Conservation (phyloP, 2,888 invertebrate species). For the Lymantria monacha region DNA sequence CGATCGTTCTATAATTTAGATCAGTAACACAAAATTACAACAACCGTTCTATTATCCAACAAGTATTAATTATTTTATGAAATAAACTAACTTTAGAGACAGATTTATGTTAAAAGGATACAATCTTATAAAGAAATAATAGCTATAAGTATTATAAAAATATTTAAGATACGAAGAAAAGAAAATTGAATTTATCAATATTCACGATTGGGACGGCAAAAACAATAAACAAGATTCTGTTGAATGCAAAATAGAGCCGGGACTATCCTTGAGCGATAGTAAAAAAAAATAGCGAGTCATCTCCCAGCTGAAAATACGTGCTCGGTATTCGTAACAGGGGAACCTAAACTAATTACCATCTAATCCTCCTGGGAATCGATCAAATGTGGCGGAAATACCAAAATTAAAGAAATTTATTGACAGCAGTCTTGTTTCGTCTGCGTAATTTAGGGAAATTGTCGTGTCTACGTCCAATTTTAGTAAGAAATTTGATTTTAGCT, state of each 20-base stretch:
- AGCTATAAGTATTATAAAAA: too few relatives aligned
- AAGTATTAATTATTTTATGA: too few relatives aligned
- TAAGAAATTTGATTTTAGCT: slow-evolving; percentile 32
- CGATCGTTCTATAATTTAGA: background rate
- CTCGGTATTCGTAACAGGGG: slow-evolving; percentile 24
- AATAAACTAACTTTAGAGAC: too few relatives aligned
- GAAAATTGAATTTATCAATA: too few relatives aligned
- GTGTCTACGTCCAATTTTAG: background rate
- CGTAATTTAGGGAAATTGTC: slow-evolving; percentile 5
- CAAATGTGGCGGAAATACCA: slow-evolving; percentile 21
- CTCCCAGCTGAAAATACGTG: slow-evolving; percentile 37
- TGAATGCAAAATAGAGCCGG: background rate
- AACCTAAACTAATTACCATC: slow-evolving; percentile 44
- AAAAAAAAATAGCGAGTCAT: slow-evolving; percentile 16
- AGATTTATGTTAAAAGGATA: too few relatives aligned
- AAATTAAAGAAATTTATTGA: slow-evolving; percentile 21
- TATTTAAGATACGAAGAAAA: too few relatives aligned
- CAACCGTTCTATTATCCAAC: background rate
- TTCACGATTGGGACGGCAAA: background rate
- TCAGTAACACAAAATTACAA: too few relatives aligned
- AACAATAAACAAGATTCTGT: background rate
- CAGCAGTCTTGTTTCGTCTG: background rate
- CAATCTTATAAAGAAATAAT: too few relatives aligned
- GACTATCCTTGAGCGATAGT: background rate
- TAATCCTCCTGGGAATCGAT: slow-evolving; percentile 40